Base-by-base conservation (phyloP, 2,888 invertebrate species). In the Oscheius onirici region DNA sequence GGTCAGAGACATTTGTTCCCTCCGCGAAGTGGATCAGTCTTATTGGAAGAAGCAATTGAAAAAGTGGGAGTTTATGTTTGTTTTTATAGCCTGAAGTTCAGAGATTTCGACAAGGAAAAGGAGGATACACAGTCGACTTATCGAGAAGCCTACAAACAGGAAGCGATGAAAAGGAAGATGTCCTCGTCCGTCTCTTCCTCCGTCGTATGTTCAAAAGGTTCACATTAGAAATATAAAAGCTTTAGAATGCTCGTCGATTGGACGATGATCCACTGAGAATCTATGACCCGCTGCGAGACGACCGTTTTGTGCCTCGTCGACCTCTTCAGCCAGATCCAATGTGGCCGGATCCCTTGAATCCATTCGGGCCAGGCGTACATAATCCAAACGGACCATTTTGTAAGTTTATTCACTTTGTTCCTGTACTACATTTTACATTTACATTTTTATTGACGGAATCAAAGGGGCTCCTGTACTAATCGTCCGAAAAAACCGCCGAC, bases 61-160 rank as follows among this genome's bases (percentile, higher is more conserved):
- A 49, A 26, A 26, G 52, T 49, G 26, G n/a, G 13, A 5, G 10
- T 43, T 20, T 26, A 2, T 24, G 15, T 41, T 40, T 3, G 6
- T 3, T 41, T 43, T 11, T 11, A 26, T 26, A 24, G 15, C 15
- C 10, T 40, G 22, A 5, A 11, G 34, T 65, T 26, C 34, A 65
- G 65, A 28, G 28, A 65, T 13, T 65, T 46, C 34, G 22, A 46
- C 13, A 28, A 11, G 34, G 52, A 65, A 3, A 55, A 41, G 40
- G 60, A 20, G 24, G 65, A n/a, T n/a, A 24, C 13, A 13, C n/a
- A 52, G 15, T 15, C 24, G 20, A 24, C 34, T 3, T 40, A 65
- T n/a, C 65, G 65, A 2, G 52, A 46, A 24, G 65, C 65, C 10
- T 65, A 65, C 46, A 34, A 26, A 13, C 22, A 46, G n/a, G 49